A percentile compares a stretch with the other conserved stretches of the same genome.
Conservation (phyloP, 2,113 vertebrate species). For the Plestiodon gilberti region DNA sequence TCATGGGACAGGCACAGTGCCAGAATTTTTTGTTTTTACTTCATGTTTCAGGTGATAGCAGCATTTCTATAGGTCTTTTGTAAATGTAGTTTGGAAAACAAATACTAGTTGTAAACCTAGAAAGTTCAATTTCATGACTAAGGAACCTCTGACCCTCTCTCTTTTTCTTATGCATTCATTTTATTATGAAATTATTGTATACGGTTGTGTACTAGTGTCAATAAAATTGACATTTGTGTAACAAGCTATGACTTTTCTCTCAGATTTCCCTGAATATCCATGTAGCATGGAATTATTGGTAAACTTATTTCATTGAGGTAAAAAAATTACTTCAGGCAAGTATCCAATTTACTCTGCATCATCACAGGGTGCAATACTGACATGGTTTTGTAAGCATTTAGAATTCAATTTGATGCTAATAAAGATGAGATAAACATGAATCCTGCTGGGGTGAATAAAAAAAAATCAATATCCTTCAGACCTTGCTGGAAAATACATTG, state of each 20-base stretch:
- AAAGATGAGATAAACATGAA: slow-evolving; percentile 52
- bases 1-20: slow-evolving; percentile 67
- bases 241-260: slow-evolving; percentile 83
- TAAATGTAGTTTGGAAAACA: slow-evolving; percentile 69
- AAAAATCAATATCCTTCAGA: slow-evolving; percentile 51
- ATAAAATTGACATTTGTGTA: slow-evolving; percentile 90
- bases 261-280: slow-evolving; percentile 71
- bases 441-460: slow-evolving; percentile 49
- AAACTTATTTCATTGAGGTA: slow-evolving; percentile 61
- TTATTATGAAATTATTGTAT: slow-evolving; percentile 83
- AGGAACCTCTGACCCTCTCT: slow-evolving; percentile 56
- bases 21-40: slow-evolving; percentile 74
- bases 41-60: slow-evolving; percentile 58
- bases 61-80: slow-evolving; percentile 74
- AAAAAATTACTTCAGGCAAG: slow-evolving; percentile 60
- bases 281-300: slow-evolving; percentile 67
- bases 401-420: slow-evolving; percentile 51
- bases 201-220: slow-evolving; percentile 88
- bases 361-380: slow-evolving; percentile 57
- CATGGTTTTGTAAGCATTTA: slow-evolving; percentile 52
- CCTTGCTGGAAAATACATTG: slow-evolving; percentile 42
- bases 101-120: slow-evolving; percentile 65
- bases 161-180: slow-evolving; percentile 72
- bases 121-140: slow-evolving; percentile 62
- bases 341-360: slow-evolving; percentile 29